Evolutionary conservation across 2,888 invertebrate species (phyloP).

Genomic region (Andrena bicolor): DNA sequence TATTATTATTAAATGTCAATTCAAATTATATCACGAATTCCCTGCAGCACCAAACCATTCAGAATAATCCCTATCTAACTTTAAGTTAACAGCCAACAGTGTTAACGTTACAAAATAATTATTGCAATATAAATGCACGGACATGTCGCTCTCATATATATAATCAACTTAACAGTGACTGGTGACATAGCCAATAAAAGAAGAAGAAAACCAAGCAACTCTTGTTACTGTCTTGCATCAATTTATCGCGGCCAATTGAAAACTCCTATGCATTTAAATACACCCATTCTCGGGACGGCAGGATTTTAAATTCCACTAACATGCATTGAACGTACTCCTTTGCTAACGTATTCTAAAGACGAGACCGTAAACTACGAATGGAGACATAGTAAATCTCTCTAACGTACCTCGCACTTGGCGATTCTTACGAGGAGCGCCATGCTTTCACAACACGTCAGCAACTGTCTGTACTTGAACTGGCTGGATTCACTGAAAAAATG

Average conservation of each 20-base stretch:
- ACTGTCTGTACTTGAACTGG: conserved; percentile 57
- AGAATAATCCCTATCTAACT: background rate
- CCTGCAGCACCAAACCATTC: background rate
- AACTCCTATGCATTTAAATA: background rate
- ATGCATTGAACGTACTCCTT: background rate
- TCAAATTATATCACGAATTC: background rate
- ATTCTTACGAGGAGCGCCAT: conserved; percentile 76
- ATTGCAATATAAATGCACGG: no score
- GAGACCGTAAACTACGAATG: background rate
- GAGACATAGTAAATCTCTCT: background rate
- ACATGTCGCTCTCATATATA: background rate
- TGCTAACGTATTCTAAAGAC: no score
- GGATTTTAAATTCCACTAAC: background rate
- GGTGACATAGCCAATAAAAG: background rate
- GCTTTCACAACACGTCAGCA: conserved; percentile 52
- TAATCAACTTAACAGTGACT: background rate
- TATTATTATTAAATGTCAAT: background rate
- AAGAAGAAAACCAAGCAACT: background rate
- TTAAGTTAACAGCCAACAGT: background rate
- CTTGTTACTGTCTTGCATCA: background rate
- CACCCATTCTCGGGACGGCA: background rate
- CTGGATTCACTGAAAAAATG: conserved; percentile 50
- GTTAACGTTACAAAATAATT: background rate
- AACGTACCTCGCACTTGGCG: conserved; percentile 74
- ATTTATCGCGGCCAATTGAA: conserved; percentile 8